Conservation (phyloP, 2,113 vertebrate species). For the Pampusana beccarii region DNA sequence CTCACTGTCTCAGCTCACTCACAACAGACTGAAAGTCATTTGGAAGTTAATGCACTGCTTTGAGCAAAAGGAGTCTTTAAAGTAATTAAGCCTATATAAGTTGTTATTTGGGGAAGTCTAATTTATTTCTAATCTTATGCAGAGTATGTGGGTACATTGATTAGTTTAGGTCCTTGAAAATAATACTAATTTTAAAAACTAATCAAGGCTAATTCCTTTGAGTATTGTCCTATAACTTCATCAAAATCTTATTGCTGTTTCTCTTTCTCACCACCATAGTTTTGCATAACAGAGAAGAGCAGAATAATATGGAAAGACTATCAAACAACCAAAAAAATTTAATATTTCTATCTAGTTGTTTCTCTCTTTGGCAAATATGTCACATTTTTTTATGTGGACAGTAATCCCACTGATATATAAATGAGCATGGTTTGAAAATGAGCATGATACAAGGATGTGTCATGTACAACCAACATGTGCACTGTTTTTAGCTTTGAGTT, state of each 20-base stretch:
- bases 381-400: not conserved
- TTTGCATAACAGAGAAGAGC: not conserved
- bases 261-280: not conserved
- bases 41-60: not conserved
- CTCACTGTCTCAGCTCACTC: not conserved
- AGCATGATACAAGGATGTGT: not conserved
- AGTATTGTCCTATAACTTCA: not conserved
- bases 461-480: not conserved
- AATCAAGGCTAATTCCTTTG: not conserved
- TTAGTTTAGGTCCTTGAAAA: not conserved
- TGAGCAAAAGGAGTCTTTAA: not conserved
- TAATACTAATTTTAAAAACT: not conserved
- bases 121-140: not conserved
- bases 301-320: not conserved
- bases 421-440: not conserved
- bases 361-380: not conserved
- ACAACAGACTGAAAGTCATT: not conserved
- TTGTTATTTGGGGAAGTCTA: not conserved
- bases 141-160: not conserved
- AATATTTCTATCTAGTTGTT: not conserved
- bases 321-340: not conserved
- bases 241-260: not conserved
- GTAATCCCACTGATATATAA: not conserved
- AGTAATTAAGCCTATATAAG: not conserved
- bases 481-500: not conserved